Conservation (phyloP, 2,797 vertebrate species). For the Sebastes aleutianus region DNA sequence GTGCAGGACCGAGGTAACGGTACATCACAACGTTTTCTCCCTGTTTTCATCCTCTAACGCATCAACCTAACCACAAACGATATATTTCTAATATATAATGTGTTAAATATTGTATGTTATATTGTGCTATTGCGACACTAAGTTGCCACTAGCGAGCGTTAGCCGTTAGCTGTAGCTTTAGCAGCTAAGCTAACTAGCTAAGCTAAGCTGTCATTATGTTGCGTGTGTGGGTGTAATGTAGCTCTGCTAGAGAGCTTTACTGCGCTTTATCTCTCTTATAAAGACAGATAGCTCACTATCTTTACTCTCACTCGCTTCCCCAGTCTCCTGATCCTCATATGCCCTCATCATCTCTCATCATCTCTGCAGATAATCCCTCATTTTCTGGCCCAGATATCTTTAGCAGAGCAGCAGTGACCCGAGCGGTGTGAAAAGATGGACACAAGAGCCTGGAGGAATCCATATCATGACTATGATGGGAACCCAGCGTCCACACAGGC, state of each 20-base stretch:
- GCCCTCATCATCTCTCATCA: not conserved
- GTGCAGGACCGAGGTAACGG: conserved; percentile 1
- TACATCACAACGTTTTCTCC: not conserved
- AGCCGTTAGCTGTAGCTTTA: not conserved
- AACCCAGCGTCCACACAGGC: conserved; percentile 75
- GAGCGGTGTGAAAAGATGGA: conserved; percentile 81
- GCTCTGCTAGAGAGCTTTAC: not conserved
- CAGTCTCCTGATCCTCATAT: too few relatives aligned
- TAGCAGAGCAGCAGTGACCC: not conserved
- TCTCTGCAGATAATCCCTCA: not conserved
- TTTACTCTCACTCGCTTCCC: not conserved
- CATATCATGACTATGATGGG: conserved; percentile 89
- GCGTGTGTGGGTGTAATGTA: conserved; percentile 27
- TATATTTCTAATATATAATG: fast-evolving
- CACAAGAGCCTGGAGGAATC: conserved; percentile 88
- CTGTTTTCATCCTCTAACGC: fast-evolving
- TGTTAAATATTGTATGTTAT: not conserved
- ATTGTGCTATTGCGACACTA: fast-evolving
- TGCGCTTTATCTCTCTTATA: not conserved
- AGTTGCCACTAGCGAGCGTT: too few relatives aligned
- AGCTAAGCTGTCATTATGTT: not conserved
- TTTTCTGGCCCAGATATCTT: conserved; percentile 18
- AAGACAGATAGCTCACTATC: not conserved
- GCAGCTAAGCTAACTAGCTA: conserved; percentile 23
- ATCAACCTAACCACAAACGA: fast-evolving